Evolutionary conservation across 2,797 vertebrate species (phyloP), one percentile per base, ranked within the genome.

Genomic region (Gallinago nigripennis): DNA sequence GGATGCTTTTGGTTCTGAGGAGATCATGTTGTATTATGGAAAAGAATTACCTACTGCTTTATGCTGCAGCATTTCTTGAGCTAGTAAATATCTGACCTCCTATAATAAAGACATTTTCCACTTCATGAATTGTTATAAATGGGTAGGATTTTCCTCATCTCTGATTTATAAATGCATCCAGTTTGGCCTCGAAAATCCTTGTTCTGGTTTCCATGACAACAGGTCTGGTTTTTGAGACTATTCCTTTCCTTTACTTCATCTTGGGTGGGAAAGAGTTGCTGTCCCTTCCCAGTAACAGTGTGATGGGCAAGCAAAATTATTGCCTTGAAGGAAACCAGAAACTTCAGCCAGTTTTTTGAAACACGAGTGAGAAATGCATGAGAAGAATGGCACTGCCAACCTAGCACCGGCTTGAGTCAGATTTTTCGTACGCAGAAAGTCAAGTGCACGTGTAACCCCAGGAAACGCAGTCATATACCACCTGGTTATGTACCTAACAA

Each of bases 161-260:
- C 27, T 68, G 48, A 71, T 88, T 88, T 92, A 30, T 48, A 92
- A 94, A 72, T 51, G 70, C 81, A 69, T 90, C 64, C 37, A 57
- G 54, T 94, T 85, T 76, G 92, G 91, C 80, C 89, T 95, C 0
- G 2, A 83, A 88, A 93, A 79, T 89, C 68, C 79, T 86, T 72
- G 23, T 66, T 92, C 93, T 87, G 53, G 95, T 97, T 96, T 92
- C 96, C 86, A 93, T 96, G 96, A 45, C 94, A 95, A 96, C 96
- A 69, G 23, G 21, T 41, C 69, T 89, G 88, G 68, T 58, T 95
- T 95, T 88, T 70, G 60, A 84, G 71, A 66, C 86, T 94, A 53
- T 94, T 95, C 91, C 90, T 92, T 85, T 75, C 45, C 68, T 20
- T 85, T 53, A 2, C 76, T 83, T 96, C 64, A 20, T 95, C 70